These are phyloP conservation scores for Diplolepis rosae DNA, from an alignment of 2,888 invertebrate genomes.

Conservation along the genomic window DNA sequence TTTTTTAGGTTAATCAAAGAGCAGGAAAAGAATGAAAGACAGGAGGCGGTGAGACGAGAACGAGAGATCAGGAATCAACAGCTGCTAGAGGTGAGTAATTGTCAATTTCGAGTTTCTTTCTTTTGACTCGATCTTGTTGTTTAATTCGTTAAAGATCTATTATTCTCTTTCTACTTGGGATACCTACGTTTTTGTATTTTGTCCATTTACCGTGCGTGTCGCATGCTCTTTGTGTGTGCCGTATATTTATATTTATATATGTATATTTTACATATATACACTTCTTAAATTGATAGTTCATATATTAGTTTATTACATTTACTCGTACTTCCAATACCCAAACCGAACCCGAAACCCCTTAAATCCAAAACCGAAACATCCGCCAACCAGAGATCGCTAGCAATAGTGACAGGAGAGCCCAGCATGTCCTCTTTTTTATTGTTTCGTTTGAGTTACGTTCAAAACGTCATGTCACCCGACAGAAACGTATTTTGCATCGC, in stretches of 20 bases:
- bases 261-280: constrained; percentile 56
- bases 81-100: constrained; percentile 85
- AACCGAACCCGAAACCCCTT: constrained; percentile 32
- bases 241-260: constrained; percentile 66
- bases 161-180: constrained; percentile 69
- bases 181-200: constrained; percentile 65
- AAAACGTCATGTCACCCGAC: constrained; percentile 35
- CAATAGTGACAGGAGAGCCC: constrained; percentile 74
- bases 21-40: constrained; percentile 86
- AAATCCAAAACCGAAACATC: constrained; percentile 49
- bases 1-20: constrained; percentile 78
- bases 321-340: constrained; percentile 42
- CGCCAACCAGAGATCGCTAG: constrained; percentile 68
- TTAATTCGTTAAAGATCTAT: constrained; percentile 53
- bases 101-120: constrained; percentile 29
- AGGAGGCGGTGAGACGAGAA: constrained; percentile 88
- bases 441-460: constrained; percentile 29
- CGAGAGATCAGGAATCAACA: constrained; percentile 89
- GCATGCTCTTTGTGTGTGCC: constrained; percentile 73
- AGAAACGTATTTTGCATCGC: constrained; percentile 41
- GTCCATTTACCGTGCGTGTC: constrained; percentile 73
- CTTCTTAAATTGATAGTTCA: constrained; percentile 47
- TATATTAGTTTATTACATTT: constrained; percentile 42
- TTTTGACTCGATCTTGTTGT: constrained; percentile 45
- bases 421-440: constrained; percentile 62